phyloP scores from a whole-genome alignment of 1,140 invertebrate species.

The Phthorimaea operculella region DNA sequence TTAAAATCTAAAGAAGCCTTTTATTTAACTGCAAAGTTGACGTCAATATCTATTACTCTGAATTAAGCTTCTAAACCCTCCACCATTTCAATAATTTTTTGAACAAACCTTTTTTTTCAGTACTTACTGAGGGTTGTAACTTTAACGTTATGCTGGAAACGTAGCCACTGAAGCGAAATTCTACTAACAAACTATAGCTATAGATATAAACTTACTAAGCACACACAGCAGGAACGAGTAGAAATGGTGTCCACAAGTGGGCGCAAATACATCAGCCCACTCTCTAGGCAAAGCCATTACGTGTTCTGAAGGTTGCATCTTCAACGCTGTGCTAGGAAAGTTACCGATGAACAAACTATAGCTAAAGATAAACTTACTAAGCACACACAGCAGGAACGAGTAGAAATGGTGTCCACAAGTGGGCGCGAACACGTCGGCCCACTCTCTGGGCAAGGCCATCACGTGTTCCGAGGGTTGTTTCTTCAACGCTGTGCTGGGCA shows the following conservation, averaged over 20 bases:
- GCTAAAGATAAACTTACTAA: slow-evolving; percentile 17
- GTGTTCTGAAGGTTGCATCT: slow-evolving; percentile 12
- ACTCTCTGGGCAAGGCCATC: slow-evolving; percentile 26
- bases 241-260: slow-evolving; percentile 22
- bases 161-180: too few species aligned
- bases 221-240: slow-evolving; percentile 17
- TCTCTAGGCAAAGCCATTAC: slow-evolving; percentile 25
- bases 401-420: slow-evolving; percentile 20
- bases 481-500: slow-evolving; percentile 12
- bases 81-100: too few species aligned
- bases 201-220: slow-evolving; percentile 20
- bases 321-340: too few species aligned
- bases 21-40: too few species aligned
- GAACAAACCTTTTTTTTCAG: too few species aligned
- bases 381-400: slow-evolving; percentile 16
- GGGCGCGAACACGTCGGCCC: slow-evolving; percentile 39
- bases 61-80: too few species aligned
- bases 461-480: slow-evolving; percentile 22
- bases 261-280: slow-evolving; percentile 39
- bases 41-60: too few species aligned
- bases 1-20: too few species aligned
- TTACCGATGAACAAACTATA: too few species aligned
- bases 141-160: too few species aligned
- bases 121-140: too few species aligned
- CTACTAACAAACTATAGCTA: too few species aligned